Conservation (phyloP, 2,888 invertebrate species). For the Ichneumoninae sp. region DNA sequence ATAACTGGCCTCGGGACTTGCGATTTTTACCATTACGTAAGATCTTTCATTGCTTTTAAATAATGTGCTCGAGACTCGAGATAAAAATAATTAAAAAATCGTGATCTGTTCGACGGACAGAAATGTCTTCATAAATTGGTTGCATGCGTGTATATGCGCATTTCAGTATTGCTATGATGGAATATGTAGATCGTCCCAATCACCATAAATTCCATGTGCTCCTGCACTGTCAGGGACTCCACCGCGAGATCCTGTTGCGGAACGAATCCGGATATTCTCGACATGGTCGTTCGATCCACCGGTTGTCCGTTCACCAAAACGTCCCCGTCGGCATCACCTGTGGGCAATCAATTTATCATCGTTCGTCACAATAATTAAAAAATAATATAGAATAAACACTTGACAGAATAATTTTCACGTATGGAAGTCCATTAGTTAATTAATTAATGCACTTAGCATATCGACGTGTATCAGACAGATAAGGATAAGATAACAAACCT, state of each 20-base stretch:
- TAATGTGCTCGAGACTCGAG: neutral
- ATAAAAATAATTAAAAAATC: neutral
- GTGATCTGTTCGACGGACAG: neutral
- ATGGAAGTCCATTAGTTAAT: too few species aligned
- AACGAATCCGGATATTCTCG: slow-evolving; percentile 92
- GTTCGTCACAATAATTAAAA: neutral
- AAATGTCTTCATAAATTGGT: neutral
- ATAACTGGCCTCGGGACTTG: neutral
- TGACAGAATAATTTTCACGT: too few species aligned
- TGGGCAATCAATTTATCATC: slow-evolving; percentile 28
- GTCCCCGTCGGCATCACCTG: slow-evolving; percentile 88
- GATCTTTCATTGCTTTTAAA: neutral
- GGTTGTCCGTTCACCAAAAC: slow-evolving; percentile 89
- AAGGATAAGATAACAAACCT: slow-evolving; percentile 79
- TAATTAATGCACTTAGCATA: neutral
- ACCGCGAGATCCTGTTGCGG: slow-evolving; percentile 94
- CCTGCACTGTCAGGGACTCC: slow-evolving; percentile 91
- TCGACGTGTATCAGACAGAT: neutral
- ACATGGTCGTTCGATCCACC: slow-evolving; percentile 88
- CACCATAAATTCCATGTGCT: slow-evolving; percentile 95
- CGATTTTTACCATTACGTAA: slow-evolving; percentile 2
- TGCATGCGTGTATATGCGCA: neutral
- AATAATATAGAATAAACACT: neutral
- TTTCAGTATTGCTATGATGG: neutral
- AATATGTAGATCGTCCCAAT: slow-evolving; percentile 71